These are phyloP conservation scores for Rhadinocentrus ornatus DNA, from an alignment of 2,797 vertebrate species.

Conservation along the genomic window DNA sequence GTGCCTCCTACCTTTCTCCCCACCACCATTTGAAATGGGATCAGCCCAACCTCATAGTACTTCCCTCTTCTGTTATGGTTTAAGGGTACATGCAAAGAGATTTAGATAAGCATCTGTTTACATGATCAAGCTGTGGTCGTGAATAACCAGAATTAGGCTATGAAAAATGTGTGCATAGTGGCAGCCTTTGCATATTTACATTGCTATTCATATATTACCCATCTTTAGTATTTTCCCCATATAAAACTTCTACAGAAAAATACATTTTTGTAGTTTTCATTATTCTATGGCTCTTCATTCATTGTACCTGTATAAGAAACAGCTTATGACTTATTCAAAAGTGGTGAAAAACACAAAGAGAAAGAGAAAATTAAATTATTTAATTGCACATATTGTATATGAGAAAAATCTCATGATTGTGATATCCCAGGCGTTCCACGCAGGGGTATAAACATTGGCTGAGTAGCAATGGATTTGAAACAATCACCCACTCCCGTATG, in stretches of 20 bases:
- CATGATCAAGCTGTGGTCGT: background rate
- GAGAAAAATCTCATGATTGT: background rate
- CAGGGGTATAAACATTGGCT: background rate
- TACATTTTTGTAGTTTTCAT: background rate
- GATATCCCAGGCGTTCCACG: background rate
- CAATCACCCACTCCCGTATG: conserved; percentile 7
- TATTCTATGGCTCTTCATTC: background rate
- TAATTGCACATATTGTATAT: background rate
- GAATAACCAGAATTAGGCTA: background rate
- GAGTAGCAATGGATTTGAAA: conserved; percentile 9
- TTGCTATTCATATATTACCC: background rate
- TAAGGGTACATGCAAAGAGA: background rate
- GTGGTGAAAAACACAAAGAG: background rate
- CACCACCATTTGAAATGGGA: background rate
- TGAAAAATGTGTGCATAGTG: background rate
- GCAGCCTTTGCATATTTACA: background rate
- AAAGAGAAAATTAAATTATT: background rate
- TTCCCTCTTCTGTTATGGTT: background rate
- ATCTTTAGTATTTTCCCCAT: too few relatives aligned
- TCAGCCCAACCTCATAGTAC: background rate
- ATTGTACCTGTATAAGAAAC: background rate
- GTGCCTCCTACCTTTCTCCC: too few relatives aligned
- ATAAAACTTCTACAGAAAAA: background rate
- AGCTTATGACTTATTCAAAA: background rate
- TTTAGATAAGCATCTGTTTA: background rate